phyloP scores from a whole-genome alignment of 2,113 vertebrate species.

The Dendropsophus ebraccatus region DNA sequence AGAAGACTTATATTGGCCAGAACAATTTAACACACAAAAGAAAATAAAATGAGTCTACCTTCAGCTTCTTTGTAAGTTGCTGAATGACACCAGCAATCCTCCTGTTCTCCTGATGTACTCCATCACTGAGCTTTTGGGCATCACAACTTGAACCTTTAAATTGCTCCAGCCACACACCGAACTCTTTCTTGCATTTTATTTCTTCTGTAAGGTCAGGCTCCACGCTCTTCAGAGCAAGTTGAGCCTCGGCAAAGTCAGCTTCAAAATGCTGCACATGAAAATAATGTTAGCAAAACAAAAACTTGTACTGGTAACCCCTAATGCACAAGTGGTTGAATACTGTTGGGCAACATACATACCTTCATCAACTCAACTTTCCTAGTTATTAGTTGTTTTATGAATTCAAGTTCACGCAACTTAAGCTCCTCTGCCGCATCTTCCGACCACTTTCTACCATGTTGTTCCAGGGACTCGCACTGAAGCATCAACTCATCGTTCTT shows the following conservation, averaged over 20 bases:
- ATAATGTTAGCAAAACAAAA: too few relatives aligned
- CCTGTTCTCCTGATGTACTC: constrained; percentile 68
- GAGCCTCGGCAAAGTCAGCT: constrained; percentile 70
- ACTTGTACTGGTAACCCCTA: too few relatives aligned
- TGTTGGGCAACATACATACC: not conserved
- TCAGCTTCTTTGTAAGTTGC: constrained; percentile 68
- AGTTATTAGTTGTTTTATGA: not conserved
- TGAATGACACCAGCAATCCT: constrained; percentile 65
- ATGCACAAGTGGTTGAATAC: too few relatives aligned
- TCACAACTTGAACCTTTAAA: constrained; percentile 64
- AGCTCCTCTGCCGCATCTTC: constrained; percentile 50
- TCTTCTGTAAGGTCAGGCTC: constrained; percentile 67
- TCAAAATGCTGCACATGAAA: constrained; percentile 67
- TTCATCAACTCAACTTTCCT: constrained; percentile 20
- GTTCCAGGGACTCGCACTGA: constrained; percentile 63
- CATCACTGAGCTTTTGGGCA: constrained; percentile 65
- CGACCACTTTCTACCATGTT: constrained; percentile 49
- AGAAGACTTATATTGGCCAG: not conserved
- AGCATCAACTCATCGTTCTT: constrained; percentile 66
- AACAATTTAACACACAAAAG: not conserved
- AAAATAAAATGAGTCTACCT: constrained; percentile 61
- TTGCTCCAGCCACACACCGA: constrained; percentile 65
- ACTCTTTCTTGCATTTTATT: constrained; percentile 64
- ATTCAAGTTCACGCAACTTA: constrained; percentile 55
- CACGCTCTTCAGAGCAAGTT: constrained; percentile 64